Evolutionary conservation across 2,888 invertebrate genomes (phyloP).

Genomic region (Amiota minor): DNA sequence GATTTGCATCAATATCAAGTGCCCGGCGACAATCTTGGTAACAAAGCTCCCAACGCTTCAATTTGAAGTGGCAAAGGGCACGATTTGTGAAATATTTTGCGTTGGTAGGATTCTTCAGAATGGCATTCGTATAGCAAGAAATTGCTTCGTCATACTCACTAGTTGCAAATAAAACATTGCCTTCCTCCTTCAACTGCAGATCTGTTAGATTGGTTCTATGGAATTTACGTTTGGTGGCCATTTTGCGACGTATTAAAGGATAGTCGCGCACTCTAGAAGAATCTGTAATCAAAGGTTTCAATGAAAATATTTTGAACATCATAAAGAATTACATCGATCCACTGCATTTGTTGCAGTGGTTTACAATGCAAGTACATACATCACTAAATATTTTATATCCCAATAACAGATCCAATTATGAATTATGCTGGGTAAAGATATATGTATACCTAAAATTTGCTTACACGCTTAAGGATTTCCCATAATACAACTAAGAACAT

Average conservation of each 20-base stretch:
- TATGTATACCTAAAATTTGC: too few relatives aligned
- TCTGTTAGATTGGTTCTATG: conserved; percentile 89
- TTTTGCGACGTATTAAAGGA: conserved; percentile 45
- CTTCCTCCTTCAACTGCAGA: conserved; percentile 94
- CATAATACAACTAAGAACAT: too few relatives aligned
- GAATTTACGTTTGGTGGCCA: conserved; percentile 92
- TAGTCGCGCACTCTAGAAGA: too few relatives aligned
- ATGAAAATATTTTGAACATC: too few relatives aligned
- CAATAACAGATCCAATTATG: too few relatives aligned
- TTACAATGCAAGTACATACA: too few relatives aligned
- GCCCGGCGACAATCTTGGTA: conserved; percentile 93
- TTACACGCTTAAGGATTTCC: too few relatives aligned
- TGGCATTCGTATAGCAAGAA: conserved; percentile 96
- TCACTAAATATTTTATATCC: too few relatives aligned
- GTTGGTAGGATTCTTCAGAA: conserved; percentile 95
- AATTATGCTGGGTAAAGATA: too few relatives aligned
- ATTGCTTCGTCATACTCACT: conserved; percentile 97
- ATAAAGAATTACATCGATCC: too few relatives aligned
- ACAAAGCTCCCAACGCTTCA: conserved; percentile 91
- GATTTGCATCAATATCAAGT: conserved; percentile 90
- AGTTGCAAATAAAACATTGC: conserved; percentile 90
- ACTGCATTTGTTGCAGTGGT: too few relatives aligned
- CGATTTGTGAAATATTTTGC: conserved; percentile 96
- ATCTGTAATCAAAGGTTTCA: too few relatives aligned
- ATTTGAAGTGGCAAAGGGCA: conserved; percentile 91